These are phyloP conservation scores for Hyalella azteca DNA, from an alignment of 2,888 invertebrate species.

Conservation along the genomic window DNA sequence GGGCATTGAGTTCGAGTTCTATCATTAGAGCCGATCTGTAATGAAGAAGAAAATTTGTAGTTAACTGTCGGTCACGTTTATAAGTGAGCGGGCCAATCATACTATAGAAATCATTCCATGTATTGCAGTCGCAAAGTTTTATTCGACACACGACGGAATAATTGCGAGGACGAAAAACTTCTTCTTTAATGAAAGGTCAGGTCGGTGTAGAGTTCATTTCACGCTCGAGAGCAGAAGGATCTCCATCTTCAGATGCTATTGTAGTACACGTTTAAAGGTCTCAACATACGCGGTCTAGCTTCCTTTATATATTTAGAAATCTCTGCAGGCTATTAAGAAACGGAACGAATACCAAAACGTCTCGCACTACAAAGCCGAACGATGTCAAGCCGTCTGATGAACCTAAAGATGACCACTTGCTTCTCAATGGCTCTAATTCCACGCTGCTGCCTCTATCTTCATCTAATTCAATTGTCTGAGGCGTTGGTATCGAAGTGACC, in stretches of 20 bases:
- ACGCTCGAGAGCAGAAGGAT: not conserved
- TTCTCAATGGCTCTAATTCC: slow-evolving; percentile 30
- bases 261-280: not conserved
- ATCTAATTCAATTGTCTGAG: slow-evolving; percentile 35
- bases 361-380: slow-evolving; percentile 1
- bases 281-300: not conserved
- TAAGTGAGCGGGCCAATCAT: not conserved
- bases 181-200: slow-evolving; percentile 14
- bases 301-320: slow-evolving; percentile 24
- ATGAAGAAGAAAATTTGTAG: too few species aligned
- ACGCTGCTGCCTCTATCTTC: slow-evolving; percentile 21
- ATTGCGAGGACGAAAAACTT: not conserved
- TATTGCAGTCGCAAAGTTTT: not conserved
- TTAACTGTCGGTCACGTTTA: not conserved
- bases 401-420: slow-evolving; percentile 30
- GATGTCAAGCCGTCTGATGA: not conserved
- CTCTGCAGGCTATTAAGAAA: slow-evolving; percentile 23
- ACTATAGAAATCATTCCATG: not conserved
- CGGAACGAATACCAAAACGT: slow-evolving; percentile 29
- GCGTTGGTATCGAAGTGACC: slow-evolving; percentile 33
- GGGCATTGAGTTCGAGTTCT: too few species aligned
- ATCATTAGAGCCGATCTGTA: too few species aligned
- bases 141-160: not conserved
- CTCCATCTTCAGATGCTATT: slow-evolving; percentile 18
- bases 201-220: slow-evolving; percentile 18